Percentiles rank a stretch among this genome's conserved stretches.
Evolutionary conservation across 2,113 vertebrate genomes (phyloP).

Genomic region (Peucedramus taeniatus): DNA sequence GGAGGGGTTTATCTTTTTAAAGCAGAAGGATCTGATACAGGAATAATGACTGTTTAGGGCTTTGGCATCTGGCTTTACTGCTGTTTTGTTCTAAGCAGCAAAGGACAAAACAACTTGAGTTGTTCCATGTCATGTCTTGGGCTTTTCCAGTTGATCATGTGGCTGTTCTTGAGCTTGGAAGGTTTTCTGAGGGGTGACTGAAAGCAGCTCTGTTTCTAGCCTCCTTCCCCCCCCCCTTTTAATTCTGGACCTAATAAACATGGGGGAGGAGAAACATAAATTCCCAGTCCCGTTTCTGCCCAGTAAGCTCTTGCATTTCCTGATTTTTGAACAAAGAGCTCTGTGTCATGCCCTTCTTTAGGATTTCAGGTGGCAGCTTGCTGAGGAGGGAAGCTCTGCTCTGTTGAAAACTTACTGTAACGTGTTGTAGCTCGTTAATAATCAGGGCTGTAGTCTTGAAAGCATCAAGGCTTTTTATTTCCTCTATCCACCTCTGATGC

Average conservation of each 20-base stretch:
- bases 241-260: neutral
- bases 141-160: neutral
- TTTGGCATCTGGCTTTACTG: neutral
- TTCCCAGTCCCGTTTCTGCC: neutral
- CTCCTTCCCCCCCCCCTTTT: neutral
- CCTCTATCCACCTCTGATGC: neutral
- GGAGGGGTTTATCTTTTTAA: neutral
- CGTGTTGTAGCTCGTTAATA: neutral
- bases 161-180: neutral
- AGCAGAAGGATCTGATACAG: neutral
- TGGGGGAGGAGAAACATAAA: neutral
- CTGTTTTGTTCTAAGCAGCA: neutral
- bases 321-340: slow-evolving; percentile 59
- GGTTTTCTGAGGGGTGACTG: neutral
- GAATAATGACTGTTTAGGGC: neutral
- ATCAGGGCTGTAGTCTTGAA: neutral
- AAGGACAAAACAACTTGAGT: neutral
- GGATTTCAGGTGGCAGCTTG: slow-evolving; percentile 53
- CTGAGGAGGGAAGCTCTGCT: neutral
- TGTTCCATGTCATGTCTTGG: neutral
- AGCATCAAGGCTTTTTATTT: neutral
- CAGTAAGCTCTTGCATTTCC: slow-evolving; percentile 16
- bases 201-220: slow-evolving; percentile 23
- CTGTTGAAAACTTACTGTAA: neutral
- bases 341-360: slow-evolving; percentile 43